These are phyloP conservation scores for Mayetiola destructor DNA, from an alignment of 2,888 invertebrate species.

Conservation along the genomic window DNA sequence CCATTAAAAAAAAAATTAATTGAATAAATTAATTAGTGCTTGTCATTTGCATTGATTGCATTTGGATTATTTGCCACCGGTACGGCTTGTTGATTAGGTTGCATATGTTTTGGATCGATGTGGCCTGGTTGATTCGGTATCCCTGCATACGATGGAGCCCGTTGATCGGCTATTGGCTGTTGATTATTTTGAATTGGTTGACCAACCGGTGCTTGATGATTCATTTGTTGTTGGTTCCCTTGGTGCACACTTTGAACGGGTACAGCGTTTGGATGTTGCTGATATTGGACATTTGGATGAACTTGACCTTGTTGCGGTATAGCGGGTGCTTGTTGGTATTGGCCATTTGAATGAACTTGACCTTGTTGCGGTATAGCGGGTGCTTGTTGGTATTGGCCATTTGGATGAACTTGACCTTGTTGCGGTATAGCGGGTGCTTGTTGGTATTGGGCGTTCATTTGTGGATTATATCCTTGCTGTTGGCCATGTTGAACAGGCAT, in stretches of 20 bases:
- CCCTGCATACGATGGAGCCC: too few species aligned
- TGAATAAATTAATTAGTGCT: too few species aligned
- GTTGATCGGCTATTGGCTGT: too few species aligned
- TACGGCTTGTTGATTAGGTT: too few species aligned
- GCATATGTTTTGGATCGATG: too few species aligned
- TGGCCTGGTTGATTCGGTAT: too few species aligned
- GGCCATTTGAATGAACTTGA: background rate
- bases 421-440: background rate
- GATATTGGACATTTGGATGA: conserved; percentile 16
- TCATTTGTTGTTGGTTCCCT: conserved; percentile 22
- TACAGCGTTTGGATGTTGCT: conserved; percentile 19
- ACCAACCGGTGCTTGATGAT: conserved; percentile 19
- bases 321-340: conserved; percentile 3
- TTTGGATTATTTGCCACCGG: too few species aligned
- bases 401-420: too few species aligned
- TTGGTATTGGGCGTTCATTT: conserved; percentile 1
- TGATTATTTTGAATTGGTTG: conserved; percentile 26
- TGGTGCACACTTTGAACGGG: too few species aligned
- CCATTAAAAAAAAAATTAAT: too few species aligned
- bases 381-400: conserved; percentile 6
- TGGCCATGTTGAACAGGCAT: background rate
- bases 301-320: background rate
- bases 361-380: background rate
- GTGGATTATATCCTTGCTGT: conserved; percentile 3
- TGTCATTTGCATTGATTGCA: background rate